Conservation (phyloP, 2,888 invertebrate species). For the Rhingia rostrata region DNA sequence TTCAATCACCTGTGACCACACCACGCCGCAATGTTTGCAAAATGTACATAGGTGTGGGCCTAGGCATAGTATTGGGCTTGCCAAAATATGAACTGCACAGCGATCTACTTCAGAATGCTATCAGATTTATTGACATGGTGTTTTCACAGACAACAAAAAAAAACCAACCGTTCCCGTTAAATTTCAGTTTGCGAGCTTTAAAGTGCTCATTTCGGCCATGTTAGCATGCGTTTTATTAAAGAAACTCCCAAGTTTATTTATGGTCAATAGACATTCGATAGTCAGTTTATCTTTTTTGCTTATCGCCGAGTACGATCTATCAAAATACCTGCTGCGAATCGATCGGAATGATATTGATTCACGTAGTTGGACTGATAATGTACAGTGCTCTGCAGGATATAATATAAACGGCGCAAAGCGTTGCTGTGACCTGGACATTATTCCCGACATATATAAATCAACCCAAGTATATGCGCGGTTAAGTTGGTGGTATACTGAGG, state of each 20-base stretch:
- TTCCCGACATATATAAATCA: slow-evolving; percentile 31
- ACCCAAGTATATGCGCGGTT: not conserved
- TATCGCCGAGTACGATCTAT: slow-evolving; percentile 61
- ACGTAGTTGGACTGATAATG: slow-evolving; percentile 30
- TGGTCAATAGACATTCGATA: slow-evolving; percentile 40
- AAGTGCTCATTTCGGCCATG: slow-evolving; percentile 18
- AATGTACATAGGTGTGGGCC: slow-evolving; percentile 60
- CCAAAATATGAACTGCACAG: slow-evolving; percentile 57
- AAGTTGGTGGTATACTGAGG: slow-evolving; percentile 6
- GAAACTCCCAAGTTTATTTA: slow-evolving; percentile 42
- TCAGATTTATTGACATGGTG: slow-evolving; percentile 59
- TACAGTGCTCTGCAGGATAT: slow-evolving; percentile 49
- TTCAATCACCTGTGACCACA: slow-evolving; percentile 65
- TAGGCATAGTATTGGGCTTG: slow-evolving; percentile 55
- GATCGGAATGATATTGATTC: slow-evolving; percentile 55
- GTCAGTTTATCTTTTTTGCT: slow-evolving; percentile 46
- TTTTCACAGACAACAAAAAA: slow-evolving; percentile 35
- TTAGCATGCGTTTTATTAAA: slow-evolving; percentile 43
- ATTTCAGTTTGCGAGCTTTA: slow-evolving; percentile 1
- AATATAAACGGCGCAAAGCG: slow-evolving; percentile 45
- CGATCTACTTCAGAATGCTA: slow-evolving; percentile 44
- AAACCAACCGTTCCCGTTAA: slow-evolving; percentile 40
- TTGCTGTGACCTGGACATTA: slow-evolving; percentile 34
- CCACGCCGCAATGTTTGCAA: slow-evolving; percentile 9
- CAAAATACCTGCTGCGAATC: slow-evolving; percentile 60